Conservation (phyloP, 2,888 invertebrate species). For the Mythimna impura region DNA sequence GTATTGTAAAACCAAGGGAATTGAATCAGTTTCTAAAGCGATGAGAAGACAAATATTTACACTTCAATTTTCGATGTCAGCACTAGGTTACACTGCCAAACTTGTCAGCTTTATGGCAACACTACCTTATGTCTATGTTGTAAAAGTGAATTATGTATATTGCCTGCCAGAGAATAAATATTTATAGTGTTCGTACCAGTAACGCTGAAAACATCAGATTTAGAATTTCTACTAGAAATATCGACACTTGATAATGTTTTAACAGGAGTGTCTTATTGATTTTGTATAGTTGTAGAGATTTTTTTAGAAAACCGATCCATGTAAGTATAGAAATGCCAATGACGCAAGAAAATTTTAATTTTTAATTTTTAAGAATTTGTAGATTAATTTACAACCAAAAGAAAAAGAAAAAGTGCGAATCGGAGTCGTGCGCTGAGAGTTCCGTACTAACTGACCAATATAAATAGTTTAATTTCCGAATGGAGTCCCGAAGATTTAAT, state of each 20-base stretch:
- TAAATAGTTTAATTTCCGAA: too few relatives aligned
- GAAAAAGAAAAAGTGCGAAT: not conserved
- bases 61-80: conserved; percentile 52
- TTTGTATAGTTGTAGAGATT: conserved; percentile 23
- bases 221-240: conserved; percentile 72
- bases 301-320: conserved; percentile 1
- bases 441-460: too few relatives aligned
- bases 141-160: conserved; percentile 80
- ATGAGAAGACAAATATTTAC: conserved; percentile 21
- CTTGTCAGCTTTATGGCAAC: conserved; percentile 54
- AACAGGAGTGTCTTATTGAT: conserved; percentile 44
- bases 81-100: conserved; percentile 34
- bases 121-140: conserved; percentile 68
- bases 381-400: not conserved
- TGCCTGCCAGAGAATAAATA: conserved; percentile 76
- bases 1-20: not conserved
- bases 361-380: too few relatives aligned
- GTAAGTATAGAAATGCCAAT: not conserved
- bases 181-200: conserved; percentile 77
- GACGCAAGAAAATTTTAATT: too few relatives aligned
- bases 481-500: too few relatives aligned
- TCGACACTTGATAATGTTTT: conserved; percentile 64
- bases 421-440: too few relatives aligned
- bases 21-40: conserved; percentile 1
- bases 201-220: conserved; percentile 77